A percentile compares a stretch with the other conserved stretches of the same genome.
phyloP scores from a whole-genome alignment of 2,888 invertebrate genomes.

The Margaritifera margaritifera region DNA sequence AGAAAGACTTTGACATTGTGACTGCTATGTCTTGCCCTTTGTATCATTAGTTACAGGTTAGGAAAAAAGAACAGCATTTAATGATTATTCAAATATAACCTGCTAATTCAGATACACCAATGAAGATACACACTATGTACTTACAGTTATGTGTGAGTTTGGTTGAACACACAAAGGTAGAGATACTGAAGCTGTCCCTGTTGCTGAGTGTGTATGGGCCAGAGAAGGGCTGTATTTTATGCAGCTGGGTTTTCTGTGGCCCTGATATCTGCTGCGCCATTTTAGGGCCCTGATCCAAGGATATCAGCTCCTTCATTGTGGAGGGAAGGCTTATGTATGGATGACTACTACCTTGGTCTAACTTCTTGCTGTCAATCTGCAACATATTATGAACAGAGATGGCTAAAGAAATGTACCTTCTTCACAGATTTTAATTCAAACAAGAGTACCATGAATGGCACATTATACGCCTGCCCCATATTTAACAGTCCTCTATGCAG shows the following conservation, averaged over 20 bases:
- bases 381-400: constrained; percentile 14
- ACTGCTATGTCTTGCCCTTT: too few species aligned
- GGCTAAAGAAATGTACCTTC: neutral
- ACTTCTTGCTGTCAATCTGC: constrained; percentile 80
- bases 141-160: constrained; percentile 92
- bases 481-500: too few species aligned
- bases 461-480: too few species aligned
- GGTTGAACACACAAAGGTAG: constrained; percentile 90
- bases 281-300: constrained; percentile 16
- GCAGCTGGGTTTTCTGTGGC: constrained; percentile 22
- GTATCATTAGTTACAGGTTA: too few species aligned
- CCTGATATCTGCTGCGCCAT: constrained; percentile 9
- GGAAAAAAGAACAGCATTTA: too few species aligned
- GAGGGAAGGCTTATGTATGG: constrained; percentile 83
- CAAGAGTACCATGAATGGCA: too few species aligned
- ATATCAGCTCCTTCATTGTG: constrained; percentile 67
- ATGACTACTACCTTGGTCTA: constrained; percentile 75
- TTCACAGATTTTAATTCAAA: neutral
- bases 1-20: too few species aligned
- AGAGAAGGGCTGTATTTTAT: constrained; percentile 43
- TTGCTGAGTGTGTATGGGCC: constrained; percentile 78
- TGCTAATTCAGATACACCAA: too few species aligned
- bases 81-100: too few species aligned
- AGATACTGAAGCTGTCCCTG: constrained; percentile 86
- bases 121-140: neutral